Evolutionary conservation across 2,888 invertebrate genomes (phyloP), one percentile per base, ranked within the genome.

Genomic region (Chydorus sphaericus): DNA sequence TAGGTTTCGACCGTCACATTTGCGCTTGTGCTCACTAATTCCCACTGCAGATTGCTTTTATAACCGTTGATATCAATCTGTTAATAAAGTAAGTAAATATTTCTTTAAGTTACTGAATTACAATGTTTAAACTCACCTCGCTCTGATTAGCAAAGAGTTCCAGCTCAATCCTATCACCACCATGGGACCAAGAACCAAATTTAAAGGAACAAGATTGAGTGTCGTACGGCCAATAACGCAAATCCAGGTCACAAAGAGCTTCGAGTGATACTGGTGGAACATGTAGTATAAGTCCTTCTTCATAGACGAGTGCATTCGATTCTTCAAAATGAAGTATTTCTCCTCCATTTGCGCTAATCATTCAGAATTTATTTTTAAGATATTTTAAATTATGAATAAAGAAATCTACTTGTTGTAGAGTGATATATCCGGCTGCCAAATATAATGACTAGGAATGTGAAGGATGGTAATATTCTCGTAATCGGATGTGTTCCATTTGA

Each of bases 371-470:
- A 31, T 31, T 8, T n/a, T 10, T 29, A 29, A 30, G n/a, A 16
- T 29, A 26, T 2, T 30, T n/a, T n/a, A n/a, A 16, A 14, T 10
- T 26, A 2, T 26, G 16, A 14, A 14, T 48, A 5, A 3, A 20
- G n/a, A n/a, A n/a, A n/a, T n/a, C n/a, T 36, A 67, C 67, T 65
- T 67, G 59, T 85, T 86, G 62, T 82, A 79, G 14, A 85, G 73
- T 59, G 77, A 75, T 58, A 86, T 72, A 68, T 85, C 86, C 4
- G 86, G 88, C 67, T 78, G 77, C 85, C 88, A 89, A 62, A 87
- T 73, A 66, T 85, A 83, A 67, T 80, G 81, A 58, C 79, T 79
- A 8, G 78, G 77, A 63, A 82, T 71, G 65, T 81, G 75, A 37
- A 82, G 69, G 39, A 69, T 68, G 20, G 70, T 71, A 53, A 85